Conservation (phyloP, 2,797 vertebrate species). For the Chlorospingus semifuscus region DNA sequence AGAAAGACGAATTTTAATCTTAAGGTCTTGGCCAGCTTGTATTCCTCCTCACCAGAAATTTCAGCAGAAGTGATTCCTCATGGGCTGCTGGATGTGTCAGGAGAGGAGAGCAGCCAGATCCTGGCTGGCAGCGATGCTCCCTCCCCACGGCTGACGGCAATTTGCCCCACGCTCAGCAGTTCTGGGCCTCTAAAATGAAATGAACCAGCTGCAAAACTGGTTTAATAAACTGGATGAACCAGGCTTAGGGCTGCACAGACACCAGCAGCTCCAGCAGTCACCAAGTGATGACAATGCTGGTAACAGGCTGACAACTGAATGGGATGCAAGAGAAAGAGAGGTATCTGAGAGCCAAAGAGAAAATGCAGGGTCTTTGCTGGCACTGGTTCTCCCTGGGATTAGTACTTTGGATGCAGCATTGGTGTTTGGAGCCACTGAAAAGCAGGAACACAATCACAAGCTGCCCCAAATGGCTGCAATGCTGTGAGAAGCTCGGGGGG, state of each 20-base stretch:
- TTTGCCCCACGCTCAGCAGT: not conserved
- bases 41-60: conserved; percentile 13
- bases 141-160: fast-evolving
- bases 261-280: not conserved
- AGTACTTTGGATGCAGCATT: not conserved
- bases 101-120: not conserved
- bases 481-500: not conserved
- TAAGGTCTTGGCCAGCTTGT: not conserved
- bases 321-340: not conserved
- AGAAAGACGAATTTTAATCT: not conserved
- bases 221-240: conserved; percentile 1
- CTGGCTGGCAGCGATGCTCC: not conserved
- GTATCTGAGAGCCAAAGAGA: not conserved
- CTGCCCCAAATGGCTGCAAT: not conserved
- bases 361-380: not conserved
- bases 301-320: not conserved
- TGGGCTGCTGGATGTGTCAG: not conserved
- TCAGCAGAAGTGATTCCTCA: conserved; percentile 22
- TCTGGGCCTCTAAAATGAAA: not conserved
- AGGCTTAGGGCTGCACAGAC: not conserved
- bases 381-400: not conserved
- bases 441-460: not conserved
- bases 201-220: conserved; percentile 6
- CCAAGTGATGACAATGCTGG: not conserved
- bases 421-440: not conserved